Percentiles rank a stretch among this genome's conserved stretches.
Evolutionary conservation across 2,797 vertebrate species (phyloP).

Genomic region (Mormyrus proboscirostris): DNA sequence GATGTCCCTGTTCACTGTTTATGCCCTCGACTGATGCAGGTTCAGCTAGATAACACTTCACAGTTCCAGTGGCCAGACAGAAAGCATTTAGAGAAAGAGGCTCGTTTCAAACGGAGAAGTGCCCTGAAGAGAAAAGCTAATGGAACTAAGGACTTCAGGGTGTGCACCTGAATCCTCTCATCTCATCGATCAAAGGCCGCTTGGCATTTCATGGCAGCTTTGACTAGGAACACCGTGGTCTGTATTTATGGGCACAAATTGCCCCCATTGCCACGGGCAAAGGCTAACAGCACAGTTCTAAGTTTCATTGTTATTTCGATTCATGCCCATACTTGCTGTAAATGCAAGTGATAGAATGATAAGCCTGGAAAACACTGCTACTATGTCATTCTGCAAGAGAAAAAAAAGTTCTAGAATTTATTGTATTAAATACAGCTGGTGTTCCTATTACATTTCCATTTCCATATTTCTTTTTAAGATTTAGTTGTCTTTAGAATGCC

Average conservation of each 20-base stretch:
- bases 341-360: not conserved
- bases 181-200: conserved; percentile 14
- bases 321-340: not conserved
- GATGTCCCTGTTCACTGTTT: not conserved
- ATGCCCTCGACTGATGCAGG: not conserved
- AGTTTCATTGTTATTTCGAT: not conserved
- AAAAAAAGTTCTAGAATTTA: not conserved
- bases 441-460: not conserved
- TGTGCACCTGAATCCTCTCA: not conserved
- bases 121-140: not conserved
- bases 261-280: not conserved
- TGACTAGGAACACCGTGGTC: not conserved
- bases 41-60: not conserved
- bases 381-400: not conserved
- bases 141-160: not conserved
- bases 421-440: not conserved
- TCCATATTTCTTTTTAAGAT: not conserved
- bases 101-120: not conserved
- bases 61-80: not conserved
- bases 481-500: not conserved
- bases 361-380: not conserved
- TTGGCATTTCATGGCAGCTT: not conserved
- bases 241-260: not conserved
- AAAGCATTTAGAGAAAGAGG: conserved; percentile 7
- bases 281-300: not conserved